Evolutionary conservation across 2,113 vertebrate species (phyloP).

Genomic region (Murina feae): DNA sequence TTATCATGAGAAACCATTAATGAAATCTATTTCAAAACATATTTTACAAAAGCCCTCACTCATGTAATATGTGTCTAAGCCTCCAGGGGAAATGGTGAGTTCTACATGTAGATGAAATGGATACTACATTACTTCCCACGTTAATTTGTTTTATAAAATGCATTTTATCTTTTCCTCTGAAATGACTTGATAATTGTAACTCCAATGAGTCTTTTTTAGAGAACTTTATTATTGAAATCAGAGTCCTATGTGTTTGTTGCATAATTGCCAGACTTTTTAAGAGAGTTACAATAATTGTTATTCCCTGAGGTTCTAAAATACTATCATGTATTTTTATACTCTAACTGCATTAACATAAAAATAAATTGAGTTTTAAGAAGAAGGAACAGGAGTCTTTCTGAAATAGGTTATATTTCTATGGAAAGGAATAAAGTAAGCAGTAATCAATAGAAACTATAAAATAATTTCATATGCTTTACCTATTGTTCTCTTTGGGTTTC

Average conservation of each 20-base stretch:
- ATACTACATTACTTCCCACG: conserved; percentile 64
- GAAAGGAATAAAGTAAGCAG: not conserved
- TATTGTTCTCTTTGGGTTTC: conserved; percentile 11
- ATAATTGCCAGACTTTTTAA: not conserved
- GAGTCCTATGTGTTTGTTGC: conserved; percentile 36
- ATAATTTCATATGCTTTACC: not conserved
- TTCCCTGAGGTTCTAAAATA: conserved; percentile 29
- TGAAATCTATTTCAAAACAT: conserved; percentile 90
- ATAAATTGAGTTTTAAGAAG: conserved; percentile 11
- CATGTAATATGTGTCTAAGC: conserved; percentile 87
- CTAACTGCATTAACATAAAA: not conserved
- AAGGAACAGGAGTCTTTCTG: not conserved
- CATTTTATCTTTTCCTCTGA: conserved; percentile 64
- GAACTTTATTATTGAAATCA: conserved; percentile 20
- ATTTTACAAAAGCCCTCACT: conserved; percentile 85
- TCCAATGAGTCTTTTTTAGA: conserved; percentile 43
- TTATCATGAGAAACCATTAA: conserved; percentile 90
- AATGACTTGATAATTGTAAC: conserved; percentile 65
- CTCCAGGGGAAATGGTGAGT: conserved; percentile 78
- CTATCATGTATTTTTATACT: not conserved
- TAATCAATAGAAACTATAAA: not conserved
- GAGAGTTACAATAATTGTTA: not conserved
- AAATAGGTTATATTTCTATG: not conserved
- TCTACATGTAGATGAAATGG: conserved; percentile 66
- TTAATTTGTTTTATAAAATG: conserved; percentile 70